Base-by-base conservation (phyloP, 2,113 vertebrate genomes). In the Varanus komodoensis region DNA sequence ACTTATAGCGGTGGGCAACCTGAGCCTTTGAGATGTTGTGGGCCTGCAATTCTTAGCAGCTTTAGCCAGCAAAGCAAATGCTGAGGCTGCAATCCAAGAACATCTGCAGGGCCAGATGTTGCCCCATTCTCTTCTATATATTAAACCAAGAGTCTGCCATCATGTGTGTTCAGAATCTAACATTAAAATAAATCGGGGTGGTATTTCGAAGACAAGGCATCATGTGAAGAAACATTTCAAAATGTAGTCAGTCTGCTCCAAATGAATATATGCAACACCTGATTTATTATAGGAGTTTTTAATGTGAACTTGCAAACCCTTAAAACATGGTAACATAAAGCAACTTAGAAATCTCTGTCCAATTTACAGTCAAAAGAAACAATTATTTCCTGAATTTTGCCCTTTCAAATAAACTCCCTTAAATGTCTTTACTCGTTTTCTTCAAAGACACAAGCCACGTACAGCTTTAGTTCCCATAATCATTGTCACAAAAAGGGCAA, bases 401-500 rank as follows among this genome's bases (percentile, higher is more conserved):
- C 50, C 93, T 94, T 93, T 92, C 73, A 2, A 94, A 90, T 92
- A 89, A 5, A 73, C 79, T 93, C 92, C 91, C 93, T 81, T 83
- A 89, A 93, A 21, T n/a, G 17, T 93, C 94, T 95, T 92, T 88
- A 91, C 95, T 94, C 88, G 89, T 92, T 95, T 93, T 93, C 87
- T 97, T 95, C 92, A 95, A 91, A 94, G 90, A 86, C 94, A 88
- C 89, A 93, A 82, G 93, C 89, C 84, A 61, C 85, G 92, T 90
- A 96, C 95, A 92, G 91, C 94, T 29, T 96, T 95, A 96, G 94
- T 96, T 97, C 94, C 94, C 95, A 67, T 92, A 96, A 94, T 85
- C 94, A 90, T 89, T 95, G 93, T 95, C 95, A 95, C 92, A 95
- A 90, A 97, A 94, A 95, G 93, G 96, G 92, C 93, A 96, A 95